These are phyloP conservation scores for Eubasilissa regina DNA, from an alignment of 1,140 invertebrate species.

Conservation along the genomic window DNA sequence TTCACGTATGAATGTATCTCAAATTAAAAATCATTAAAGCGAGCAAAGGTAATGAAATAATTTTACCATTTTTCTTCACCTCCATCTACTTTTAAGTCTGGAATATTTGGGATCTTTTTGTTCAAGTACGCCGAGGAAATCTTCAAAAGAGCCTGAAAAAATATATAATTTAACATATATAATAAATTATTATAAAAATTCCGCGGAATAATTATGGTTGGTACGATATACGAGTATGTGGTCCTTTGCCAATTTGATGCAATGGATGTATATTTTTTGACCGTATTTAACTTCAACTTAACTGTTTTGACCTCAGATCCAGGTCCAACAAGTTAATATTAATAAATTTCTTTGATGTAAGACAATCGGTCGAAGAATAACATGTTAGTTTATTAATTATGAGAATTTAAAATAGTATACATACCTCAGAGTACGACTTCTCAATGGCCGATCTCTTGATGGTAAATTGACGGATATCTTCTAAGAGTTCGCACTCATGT, in stretches of 20 bases:
- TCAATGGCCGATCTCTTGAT: slow-evolving; percentile 94
- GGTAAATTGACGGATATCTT: slow-evolving; percentile 94
- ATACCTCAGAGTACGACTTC: slow-evolving; percentile 94
- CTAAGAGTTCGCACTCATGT: slow-evolving; percentile 94
- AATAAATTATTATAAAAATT: too few relatives aligned
- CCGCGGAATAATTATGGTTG: too few relatives aligned
- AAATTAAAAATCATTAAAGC: background rate
- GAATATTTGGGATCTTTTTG: slow-evolving; percentile 93
- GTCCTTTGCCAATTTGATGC: too few relatives aligned
- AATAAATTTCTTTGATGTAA: too few relatives aligned
- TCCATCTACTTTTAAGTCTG: slow-evolving; percentile 90
- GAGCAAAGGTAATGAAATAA: background rate
- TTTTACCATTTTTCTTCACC: slow-evolving; percentile 89
- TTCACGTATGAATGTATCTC: too few relatives aligned
- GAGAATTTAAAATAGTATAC: background rate
- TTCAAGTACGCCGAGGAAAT: slow-evolving; percentile 92
- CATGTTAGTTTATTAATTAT: background rate
- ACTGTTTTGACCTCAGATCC: too few relatives aligned
- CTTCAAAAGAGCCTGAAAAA: slow-evolving; percentile 85
- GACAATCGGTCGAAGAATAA: too few relatives aligned
- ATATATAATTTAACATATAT: background rate
- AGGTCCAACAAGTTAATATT: too few relatives aligned
- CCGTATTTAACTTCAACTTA: too few relatives aligned
- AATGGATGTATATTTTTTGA: too few relatives aligned
- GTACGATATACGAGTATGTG: too few relatives aligned